Evolutionary conservation across 2,113 vertebrate genomes (phyloP).

Genomic region (crab-eating macaque (Macaca fascicularis)): T2T-MFA8v1.1 NC_088379.1:131464501-131465000

Average conservation of each 20-base stretch:
- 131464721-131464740: background rate
- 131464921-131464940: background rate
- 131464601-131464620: too few species aligned
- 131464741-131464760: background rate
- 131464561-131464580: too few species aligned
- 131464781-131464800: background rate
- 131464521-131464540: too few species aligned
- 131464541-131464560: too few species aligned
- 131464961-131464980: background rate
- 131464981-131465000: background rate
- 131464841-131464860: background rate
- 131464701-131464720: background rate
- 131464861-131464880: background rate
- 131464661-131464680: background rate
- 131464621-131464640: too few species aligned
- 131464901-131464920: background rate
- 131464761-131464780: background rate
- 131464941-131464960: background rate
- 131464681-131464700: background rate
- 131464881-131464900: background rate
- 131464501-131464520: too few species aligned
- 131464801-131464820: background rate
- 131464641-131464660: too few species aligned
- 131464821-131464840: background rate
- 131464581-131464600: too few species aligned